Conservation (phyloP, 2,113 vertebrate species). For the Dendropsophus ebraccatus region DNA sequence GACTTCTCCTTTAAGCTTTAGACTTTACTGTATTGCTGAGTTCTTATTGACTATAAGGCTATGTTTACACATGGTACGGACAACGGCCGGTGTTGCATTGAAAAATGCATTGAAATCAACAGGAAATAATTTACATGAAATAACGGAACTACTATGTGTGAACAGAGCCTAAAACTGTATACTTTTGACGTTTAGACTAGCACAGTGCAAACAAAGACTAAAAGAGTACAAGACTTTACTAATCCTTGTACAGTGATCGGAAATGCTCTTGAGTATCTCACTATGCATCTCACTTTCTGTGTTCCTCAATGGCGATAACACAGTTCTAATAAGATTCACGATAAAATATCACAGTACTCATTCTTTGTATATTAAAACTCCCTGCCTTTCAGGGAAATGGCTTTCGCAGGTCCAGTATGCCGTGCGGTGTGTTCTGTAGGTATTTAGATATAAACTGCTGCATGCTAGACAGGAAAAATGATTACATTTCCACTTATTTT, state of each 20-base stretch:
- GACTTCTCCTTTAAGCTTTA: no score
- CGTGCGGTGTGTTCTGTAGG: background rate
- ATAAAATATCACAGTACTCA: background rate
- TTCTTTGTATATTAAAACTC: background rate
- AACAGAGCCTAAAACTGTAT: no score
- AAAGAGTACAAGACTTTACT: background rate
- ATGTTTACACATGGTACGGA: no score
- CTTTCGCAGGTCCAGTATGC: constrained; percentile 12
- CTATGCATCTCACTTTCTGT: background rate
- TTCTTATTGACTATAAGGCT: no score
- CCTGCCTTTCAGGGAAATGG: background rate
- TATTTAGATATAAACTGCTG: background rate
- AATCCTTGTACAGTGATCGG: background rate
- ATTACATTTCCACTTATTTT: constrained; percentile 23
- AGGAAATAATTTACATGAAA: no score
- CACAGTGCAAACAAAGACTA: no score
- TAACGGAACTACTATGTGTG: no score
- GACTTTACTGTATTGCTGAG: no score
- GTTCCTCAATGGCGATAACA: background rate
- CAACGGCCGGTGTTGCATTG: no score
- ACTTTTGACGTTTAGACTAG: no score
- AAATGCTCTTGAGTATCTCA: background rate
- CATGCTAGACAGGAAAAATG: constrained; percentile 26
- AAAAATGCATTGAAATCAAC: no score
- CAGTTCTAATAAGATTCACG: background rate